Conservation (phyloP, 2,113 vertebrate genomes). For the Labeo rohita region DNA sequence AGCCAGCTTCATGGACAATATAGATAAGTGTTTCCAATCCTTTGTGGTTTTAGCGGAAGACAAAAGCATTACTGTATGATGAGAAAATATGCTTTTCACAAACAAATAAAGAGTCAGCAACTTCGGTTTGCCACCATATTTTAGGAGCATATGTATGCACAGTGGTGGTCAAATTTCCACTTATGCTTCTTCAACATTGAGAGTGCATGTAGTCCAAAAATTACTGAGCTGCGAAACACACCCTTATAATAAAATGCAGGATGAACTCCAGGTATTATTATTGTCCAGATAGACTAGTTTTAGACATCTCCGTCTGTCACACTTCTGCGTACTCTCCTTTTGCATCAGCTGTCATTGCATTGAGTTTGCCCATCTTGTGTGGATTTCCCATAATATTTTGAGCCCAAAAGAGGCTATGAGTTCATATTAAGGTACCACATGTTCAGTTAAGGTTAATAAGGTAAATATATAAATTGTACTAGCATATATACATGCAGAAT, state of each 20-base stretch:
- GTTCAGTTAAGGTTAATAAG: too few relatives aligned
- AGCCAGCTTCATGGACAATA: slow-evolving; percentile 14
- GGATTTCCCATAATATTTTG: background rate
- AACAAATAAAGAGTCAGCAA: slow-evolving; percentile 10
- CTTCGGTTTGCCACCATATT: slow-evolving; percentile 7
- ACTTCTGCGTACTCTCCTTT: background rate
- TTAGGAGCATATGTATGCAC: background rate
- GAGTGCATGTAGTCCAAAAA: background rate
- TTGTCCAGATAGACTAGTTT: background rate
- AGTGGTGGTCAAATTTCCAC: background rate
- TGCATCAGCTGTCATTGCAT: background rate
- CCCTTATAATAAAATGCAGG: background rate
- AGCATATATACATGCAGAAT: background rate
- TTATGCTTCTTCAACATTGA: background rate
- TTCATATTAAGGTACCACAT: background rate
- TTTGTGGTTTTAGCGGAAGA: slow-evolving; percentile 19
- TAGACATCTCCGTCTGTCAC: background rate
- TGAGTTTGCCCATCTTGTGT: background rate
- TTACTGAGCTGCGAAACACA: background rate
- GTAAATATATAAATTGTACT: too few relatives aligned
- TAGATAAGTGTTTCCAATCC: slow-evolving; percentile 43
- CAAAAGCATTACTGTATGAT: slow-evolving; percentile 38
- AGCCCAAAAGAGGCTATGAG: background rate
- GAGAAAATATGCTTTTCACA: slow-evolving; percentile 5
- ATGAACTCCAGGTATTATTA: background rate